Percentiles rank a stretch among this genome's conserved stretches.
Evolutionary conservation across 2,797 vertebrate species (phyloP).

Genomic region (Sciaenops ocellatus): DNA sequence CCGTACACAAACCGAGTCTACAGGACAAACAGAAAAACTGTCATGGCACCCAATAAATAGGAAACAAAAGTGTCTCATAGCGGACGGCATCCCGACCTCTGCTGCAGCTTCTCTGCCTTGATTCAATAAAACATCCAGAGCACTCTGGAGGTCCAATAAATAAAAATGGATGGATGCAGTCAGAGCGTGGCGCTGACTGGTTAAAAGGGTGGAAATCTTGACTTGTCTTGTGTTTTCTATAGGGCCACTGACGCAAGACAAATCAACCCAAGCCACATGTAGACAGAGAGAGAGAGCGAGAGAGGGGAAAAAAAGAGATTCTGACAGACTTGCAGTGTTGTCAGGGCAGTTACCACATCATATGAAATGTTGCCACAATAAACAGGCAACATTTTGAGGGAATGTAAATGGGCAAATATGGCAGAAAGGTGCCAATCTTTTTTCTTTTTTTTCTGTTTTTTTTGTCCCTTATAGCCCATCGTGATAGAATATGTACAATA

Average conservation of each 20-base stretch:
- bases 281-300: slow-evolving; percentile 7
- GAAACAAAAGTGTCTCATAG: slow-evolving; percentile 56
- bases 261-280: slow-evolving; percentile 26
- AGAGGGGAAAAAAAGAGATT: not conserved
- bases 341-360: slow-evolving; percentile 58
- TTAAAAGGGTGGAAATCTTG: slow-evolving; percentile 2
- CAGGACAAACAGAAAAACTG: slow-evolving; percentile 64
- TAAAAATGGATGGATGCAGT: slow-evolving; percentile 63
- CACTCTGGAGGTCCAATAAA: slow-evolving; percentile 59
- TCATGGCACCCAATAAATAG: slow-evolving; percentile 79
- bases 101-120: slow-evolving; percentile 46
- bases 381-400: slow-evolving; percentile 58
- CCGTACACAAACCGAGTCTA: slow-evolving; percentile 53
- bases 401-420: slow-evolving; percentile 64
- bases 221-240: slow-evolving; percentile 19
- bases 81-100: slow-evolving; percentile 66
- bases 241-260: slow-evolving; percentile 14
- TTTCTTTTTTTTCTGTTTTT: not conserved
- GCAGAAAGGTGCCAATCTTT: slow-evolving; percentile 6
- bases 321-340: slow-evolving; percentile 46
- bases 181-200: slow-evolving; percentile 28
- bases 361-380: slow-evolving; percentile 38
- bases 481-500: slow-evolving; percentile 59
- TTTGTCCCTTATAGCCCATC: slow-evolving; percentile 54
- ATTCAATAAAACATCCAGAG: slow-evolving; percentile 41